A percentile compares a stretch with the other conserved stretches of the same genome.
Evolutionary conservation across 2,113 vertebrate genomes (phyloP).

Genomic region (Geococcyx californianus): DNA sequence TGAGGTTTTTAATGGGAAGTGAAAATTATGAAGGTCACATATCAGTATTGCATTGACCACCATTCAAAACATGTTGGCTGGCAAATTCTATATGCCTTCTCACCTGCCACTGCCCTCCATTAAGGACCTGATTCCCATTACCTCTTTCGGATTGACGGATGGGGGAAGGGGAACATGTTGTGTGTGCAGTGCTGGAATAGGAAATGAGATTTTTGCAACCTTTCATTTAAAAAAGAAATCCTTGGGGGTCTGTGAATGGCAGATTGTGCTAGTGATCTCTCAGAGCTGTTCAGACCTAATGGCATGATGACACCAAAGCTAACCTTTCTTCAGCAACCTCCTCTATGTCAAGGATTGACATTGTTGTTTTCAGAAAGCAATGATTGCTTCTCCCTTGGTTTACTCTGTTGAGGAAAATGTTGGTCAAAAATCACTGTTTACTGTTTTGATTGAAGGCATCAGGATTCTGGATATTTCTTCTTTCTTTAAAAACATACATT

Average conservation of each 20-base stretch:
- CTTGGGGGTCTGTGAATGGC: constrained; percentile 47
- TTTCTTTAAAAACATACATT: not conserved
- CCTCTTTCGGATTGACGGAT: not conserved
- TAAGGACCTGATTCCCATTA: constrained; percentile 19
- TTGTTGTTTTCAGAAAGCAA: constrained; percentile 24
- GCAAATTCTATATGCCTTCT: not conserved
- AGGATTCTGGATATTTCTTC: not conserved
- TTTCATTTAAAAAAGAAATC: constrained; percentile 44
- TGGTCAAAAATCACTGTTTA: not conserved
- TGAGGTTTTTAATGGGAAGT: constrained; percentile 13
- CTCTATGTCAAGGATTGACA: constrained; percentile 5
- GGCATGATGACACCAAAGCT: constrained; percentile 3
- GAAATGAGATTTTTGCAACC: constrained; percentile 36
- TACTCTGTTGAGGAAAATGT: not conserved
- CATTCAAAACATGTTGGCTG: not conserved
- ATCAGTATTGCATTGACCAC: constrained; percentile 45
- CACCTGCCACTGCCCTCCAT: constrained; percentile 8
- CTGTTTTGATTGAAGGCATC: constrained; percentile 16
- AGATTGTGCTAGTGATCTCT: constrained; percentile 2
- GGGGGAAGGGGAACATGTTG: constrained; percentile 6
- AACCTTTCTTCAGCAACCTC: constrained; percentile 25
- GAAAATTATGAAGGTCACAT: constrained; percentile 8
- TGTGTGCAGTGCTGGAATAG: not conserved
- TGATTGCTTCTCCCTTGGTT: constrained; percentile 24
- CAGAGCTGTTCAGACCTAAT: constrained; percentile 2